Evolutionary conservation across 2,888 invertebrate species (phyloP).

Genomic region (Ceratothoa steindachneri): DNA sequence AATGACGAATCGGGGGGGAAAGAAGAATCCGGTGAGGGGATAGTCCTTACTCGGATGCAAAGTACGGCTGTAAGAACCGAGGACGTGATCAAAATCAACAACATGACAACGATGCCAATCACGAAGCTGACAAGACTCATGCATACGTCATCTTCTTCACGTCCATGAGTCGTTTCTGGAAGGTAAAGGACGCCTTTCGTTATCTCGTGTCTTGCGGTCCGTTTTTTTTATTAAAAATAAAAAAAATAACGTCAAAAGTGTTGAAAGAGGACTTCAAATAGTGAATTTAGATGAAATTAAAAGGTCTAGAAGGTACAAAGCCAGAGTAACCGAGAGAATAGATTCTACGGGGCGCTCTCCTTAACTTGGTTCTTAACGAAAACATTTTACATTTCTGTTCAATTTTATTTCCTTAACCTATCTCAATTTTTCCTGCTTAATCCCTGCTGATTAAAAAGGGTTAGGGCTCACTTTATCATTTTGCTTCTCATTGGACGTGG

Average conservation of each 20-base stretch:
- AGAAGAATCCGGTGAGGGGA: constrained; percentile 33
- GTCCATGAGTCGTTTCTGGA: constrained; percentile 23
- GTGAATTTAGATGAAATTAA: background rate
- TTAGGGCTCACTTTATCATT: too few species aligned
- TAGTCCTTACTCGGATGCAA: constrained; percentile 53
- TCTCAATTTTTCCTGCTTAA: too few species aligned
- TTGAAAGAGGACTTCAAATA: background rate
- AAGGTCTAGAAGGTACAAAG: too few species aligned
- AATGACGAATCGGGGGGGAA: constrained; percentile 41
- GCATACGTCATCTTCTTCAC: constrained; percentile 58
- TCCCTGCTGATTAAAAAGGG: too few species aligned
- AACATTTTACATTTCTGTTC: too few species aligned
- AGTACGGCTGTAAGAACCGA: constrained; percentile 58
- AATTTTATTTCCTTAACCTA: too few species aligned
- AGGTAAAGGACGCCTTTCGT: constrained; percentile 15
- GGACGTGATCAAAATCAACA: constrained; percentile 61
- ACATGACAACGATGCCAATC: constrained; percentile 61
- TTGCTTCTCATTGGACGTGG: too few species aligned
- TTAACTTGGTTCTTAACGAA: too few species aligned
- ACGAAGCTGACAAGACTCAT: constrained; percentile 64
- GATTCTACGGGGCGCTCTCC: too few species aligned
- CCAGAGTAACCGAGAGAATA: too few species aligned
- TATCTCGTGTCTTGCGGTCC: constrained; percentile 20
- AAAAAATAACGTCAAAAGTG: background rate
- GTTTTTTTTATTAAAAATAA: background rate